Conservation (phyloP, 2,113 vertebrate species). For the Eurypyga helias region DNA sequence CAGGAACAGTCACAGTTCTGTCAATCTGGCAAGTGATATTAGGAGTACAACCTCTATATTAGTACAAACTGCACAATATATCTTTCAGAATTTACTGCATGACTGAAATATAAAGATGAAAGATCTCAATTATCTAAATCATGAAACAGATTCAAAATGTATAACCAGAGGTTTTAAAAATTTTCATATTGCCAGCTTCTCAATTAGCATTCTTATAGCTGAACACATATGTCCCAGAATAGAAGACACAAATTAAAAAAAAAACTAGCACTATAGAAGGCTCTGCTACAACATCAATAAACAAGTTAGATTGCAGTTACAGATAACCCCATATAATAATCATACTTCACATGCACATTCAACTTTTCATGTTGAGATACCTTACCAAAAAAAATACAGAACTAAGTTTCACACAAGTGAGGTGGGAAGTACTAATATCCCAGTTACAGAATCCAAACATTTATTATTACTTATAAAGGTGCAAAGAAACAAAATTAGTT, state of each 20-base stretch:
- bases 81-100: not conserved
- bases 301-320: not conserved
- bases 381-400: not conserved
- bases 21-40: slow-evolving; percentile 24
- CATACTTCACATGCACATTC: not conserved
- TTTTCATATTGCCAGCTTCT: not conserved
- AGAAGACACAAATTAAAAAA: not conserved
- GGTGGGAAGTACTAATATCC: not conserved
- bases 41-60: not conserved
- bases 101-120: not conserved
- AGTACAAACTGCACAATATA: not conserved
- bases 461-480: not conserved
- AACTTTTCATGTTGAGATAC: not conserved
- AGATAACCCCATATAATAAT: not conserved
- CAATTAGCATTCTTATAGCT: not conserved
- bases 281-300: not conserved
- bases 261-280: not conserved
- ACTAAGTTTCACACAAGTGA: not conserved
- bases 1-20: slow-evolving; percentile 1
- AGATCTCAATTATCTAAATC: not conserved
- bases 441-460: accelerated
- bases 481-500: not conserved
- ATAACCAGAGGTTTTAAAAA: not conserved
- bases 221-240: not conserved
- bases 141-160: not conserved